Evolutionary conservation across 2,797 vertebrate species (phyloP), one percentile per base, ranked within the genome.

Genomic region (Eupleurogrammus muticus): DNA sequence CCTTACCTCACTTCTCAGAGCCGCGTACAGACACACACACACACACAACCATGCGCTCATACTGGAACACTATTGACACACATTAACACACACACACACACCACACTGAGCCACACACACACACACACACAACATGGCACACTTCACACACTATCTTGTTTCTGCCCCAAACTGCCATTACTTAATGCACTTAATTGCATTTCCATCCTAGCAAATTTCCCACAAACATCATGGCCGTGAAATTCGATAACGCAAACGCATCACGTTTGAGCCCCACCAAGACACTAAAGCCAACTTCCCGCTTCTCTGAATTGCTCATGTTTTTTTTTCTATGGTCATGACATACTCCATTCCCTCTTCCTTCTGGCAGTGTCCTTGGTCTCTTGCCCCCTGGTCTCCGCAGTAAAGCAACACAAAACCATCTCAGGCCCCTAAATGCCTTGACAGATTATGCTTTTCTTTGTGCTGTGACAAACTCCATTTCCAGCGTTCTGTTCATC

Each of bases 121-220:
- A 61, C 83, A 83, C 74, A 77, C 74, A 74, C 70, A 78, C 73
- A 82, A 77, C 23, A 57, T 77, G 69, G 82, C 86, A 84, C 90
- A 87, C 90, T 92, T 92, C 79, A 84, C 90, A 92, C 89, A 88
- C 84, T 91, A 92, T 92, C 88, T 75, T 50, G 64, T 92, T 92
- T 90, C 92, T 74, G 28, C 66, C 82, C 68, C 53, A 60, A 80
- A 84, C 83, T 69, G 58, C 76, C 68, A 67, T 88, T 86, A 85
- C 84, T 85, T 84, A 42, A 42, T 42, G 75, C 51, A 64, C 81
- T 70, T 90, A 90, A 93, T 90, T 90, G 73, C 52, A 88, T 92
- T 92, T 91, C 91, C 92, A 92, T 90, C 59, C 85, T 70, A 73
- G 82, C 80, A 80, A 83, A 82, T 83, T 82, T 87, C 89, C 89